Percentiles rank a stretch among this genome's conserved stretches.
Evolutionary conservation across 2,113 vertebrate species (phyloP).

Genomic region (Chlamydotis undulata): DNA sequence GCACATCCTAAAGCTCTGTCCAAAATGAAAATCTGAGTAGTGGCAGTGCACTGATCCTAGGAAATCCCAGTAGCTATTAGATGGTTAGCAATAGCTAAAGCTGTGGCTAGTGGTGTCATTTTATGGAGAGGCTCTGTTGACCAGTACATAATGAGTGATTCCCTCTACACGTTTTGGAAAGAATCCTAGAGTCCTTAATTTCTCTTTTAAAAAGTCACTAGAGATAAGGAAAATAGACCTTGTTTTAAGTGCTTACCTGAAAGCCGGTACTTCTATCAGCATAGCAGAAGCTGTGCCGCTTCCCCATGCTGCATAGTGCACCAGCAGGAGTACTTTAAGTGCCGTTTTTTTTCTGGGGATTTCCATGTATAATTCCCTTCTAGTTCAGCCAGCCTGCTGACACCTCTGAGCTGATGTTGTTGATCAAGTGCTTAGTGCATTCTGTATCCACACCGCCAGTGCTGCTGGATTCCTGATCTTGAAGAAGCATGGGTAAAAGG

Average conservation of each 20-base stretch:
- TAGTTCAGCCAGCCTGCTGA: background rate
- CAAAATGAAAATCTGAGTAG: background rate
- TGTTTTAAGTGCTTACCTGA: background rate
- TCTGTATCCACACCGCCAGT: background rate
- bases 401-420: conserved; percentile 11
- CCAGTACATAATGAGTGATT: background rate
- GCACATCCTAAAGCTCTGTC: background rate
- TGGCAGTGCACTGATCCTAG: background rate
- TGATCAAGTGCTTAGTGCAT: conserved; percentile 20
- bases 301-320: background rate
- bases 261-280: background rate
- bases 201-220: background rate
- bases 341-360: background rate
- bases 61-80: background rate
- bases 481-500: background rate
- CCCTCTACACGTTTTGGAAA: background rate
- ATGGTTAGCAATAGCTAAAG: background rate
- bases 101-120: background rate
- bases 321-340: conserved; percentile 5
- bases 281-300: background rate
- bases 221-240: background rate
- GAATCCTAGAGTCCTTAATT: background rate
- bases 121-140: background rate
- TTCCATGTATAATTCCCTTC: background rate
- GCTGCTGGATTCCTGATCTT: background rate